Evolutionary conservation across 1,140 invertebrate genomes (phyloP), one percentile per base, ranked within the genome.

Genomic region (Chelonus insularis): DNA sequence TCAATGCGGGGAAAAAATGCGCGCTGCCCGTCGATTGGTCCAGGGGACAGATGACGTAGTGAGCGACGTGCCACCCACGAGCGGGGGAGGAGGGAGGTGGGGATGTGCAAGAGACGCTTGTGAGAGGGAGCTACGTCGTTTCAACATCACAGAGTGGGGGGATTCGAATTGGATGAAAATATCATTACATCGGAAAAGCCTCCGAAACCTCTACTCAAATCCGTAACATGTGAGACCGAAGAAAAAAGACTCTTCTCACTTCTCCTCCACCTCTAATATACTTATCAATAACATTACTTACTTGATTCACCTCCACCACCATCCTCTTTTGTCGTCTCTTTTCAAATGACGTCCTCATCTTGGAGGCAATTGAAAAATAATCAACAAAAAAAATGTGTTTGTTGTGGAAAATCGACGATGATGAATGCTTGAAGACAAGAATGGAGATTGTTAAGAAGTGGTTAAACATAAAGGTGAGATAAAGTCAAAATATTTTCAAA

Each of bases 41-140:
- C 76, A 81, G 78, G 73, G 79, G 77, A 80, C 79, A 80, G 79
- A 80, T 81, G 79, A 80, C 78, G 79, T 80, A 80, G 78, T 80
- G 79, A 80, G 78, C 79, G 79, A 81, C 79, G 79, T 80, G 77
- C 78, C 78, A 80, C 59, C 59, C 59, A 55, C 59, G 4, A 32
- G 20, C 16, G 52, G 23, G 9, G 51, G 55, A 54, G 47, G 47
- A 20, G 59, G 48, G 50, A 55, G 51, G 48, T 43, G 29, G 37
- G 34, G 65, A 47, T 16, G 63, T 56, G 43, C 41, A 55, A 58
- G 41, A 20, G 29, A 52, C 52, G 54, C 56, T 50, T 63, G 52
- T 39, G 25, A 39, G 59, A 58, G 34, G 47, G 57, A n/a, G 57
- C 43, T 36, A 36, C 43, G 23, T 18, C 45, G 32, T 47, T 39